phyloP scores from a whole-genome alignment of 2,797 vertebrate genomes.

The Malacoctenus gilli region DNA sequence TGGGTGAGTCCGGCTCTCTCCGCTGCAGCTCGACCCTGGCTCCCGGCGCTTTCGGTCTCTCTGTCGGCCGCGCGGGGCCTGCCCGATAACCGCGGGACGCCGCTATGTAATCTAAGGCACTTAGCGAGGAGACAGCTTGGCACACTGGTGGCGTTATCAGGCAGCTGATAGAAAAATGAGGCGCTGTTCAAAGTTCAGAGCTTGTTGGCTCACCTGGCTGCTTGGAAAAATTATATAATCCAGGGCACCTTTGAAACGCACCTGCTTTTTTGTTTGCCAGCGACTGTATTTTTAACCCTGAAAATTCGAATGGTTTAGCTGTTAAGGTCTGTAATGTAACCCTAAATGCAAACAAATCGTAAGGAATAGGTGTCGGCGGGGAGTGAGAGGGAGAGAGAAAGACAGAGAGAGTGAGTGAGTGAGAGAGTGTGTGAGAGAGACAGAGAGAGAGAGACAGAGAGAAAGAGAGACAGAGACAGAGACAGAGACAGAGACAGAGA shows the following conservation, averaged over 20 bases:
- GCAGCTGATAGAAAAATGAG: slow-evolving; percentile 25
- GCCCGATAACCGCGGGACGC: slow-evolving; percentile 18
- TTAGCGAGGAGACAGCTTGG: slow-evolving; percentile 19
- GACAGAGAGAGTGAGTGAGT: too few relatives aligned
- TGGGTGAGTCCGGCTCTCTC: slow-evolving; percentile 88
- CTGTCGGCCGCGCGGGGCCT: neutral
- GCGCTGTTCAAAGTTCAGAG: slow-evolving; percentile 39
- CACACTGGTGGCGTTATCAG: slow-evolving; percentile 43
- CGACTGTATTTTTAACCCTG: too few relatives aligned
- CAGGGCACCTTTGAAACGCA: slow-evolving; percentile 1
- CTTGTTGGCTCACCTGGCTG: neutral
- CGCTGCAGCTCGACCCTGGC: slow-evolving; percentile 3
- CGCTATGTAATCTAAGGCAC: slow-evolving; percentile 11
- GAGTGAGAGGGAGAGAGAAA: too few relatives aligned
- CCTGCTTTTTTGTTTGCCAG: slow-evolving; percentile 15
- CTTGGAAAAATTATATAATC: slow-evolving; percentile 27
- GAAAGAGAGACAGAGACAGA: too few relatives aligned
- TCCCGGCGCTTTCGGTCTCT: slow-evolving; percentile 18
- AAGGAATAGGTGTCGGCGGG: too few relatives aligned
- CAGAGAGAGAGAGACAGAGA: too few relatives aligned
- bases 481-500: too few relatives aligned
- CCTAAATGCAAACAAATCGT: too few relatives aligned
- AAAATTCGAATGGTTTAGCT: too few relatives aligned
- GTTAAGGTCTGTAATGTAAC: too few relatives aligned
- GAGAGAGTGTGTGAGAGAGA: too few relatives aligned